Evolutionary conservation across 2,113 vertebrate genomes (phyloP).

Genomic region (Toxotes chatareus): DNA sequence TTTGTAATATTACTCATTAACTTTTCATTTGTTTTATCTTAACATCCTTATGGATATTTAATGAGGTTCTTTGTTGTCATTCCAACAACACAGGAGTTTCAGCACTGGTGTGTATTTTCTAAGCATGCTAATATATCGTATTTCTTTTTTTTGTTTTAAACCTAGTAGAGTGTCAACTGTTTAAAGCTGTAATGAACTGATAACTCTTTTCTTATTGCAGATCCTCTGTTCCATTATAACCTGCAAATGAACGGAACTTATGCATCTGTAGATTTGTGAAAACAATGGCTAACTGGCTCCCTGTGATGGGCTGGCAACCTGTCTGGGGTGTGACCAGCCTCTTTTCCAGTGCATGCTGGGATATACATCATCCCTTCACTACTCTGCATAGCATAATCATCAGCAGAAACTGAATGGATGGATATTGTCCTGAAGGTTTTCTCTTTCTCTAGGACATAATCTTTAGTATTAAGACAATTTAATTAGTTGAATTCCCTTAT

Average conservation of each 20-base stretch:
- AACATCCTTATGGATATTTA: neutral
- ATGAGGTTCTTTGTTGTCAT: neutral
- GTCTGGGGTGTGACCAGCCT: neutral
- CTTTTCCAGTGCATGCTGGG: neutral
- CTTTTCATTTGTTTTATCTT: neutral
- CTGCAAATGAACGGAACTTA: neutral
- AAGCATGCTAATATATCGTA: neutral
- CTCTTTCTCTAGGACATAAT: neutral
- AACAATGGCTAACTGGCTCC: neutral
- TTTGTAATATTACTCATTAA: slow-evolving; percentile 6
- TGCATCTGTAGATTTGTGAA: too few relatives aligned
- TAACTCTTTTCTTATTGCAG: neutral
- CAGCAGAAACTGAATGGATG: neutral
- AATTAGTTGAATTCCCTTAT: neutral
- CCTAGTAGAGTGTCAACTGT: neutral
- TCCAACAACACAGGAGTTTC: neutral
- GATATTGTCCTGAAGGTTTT: neutral
- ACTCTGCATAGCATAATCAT: neutral
- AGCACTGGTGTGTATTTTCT: neutral
- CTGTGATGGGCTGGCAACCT: neutral
- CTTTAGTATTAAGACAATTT: neutral
- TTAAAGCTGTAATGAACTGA: neutral
- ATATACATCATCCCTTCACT: neutral
- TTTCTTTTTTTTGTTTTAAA: neutral
- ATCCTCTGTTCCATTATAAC: neutral